Percentiles rank a stretch among this genome's conserved stretches.
phyloP scores from a whole-genome alignment of 2,888 invertebrate genomes.

The Euclidia mi region DNA sequence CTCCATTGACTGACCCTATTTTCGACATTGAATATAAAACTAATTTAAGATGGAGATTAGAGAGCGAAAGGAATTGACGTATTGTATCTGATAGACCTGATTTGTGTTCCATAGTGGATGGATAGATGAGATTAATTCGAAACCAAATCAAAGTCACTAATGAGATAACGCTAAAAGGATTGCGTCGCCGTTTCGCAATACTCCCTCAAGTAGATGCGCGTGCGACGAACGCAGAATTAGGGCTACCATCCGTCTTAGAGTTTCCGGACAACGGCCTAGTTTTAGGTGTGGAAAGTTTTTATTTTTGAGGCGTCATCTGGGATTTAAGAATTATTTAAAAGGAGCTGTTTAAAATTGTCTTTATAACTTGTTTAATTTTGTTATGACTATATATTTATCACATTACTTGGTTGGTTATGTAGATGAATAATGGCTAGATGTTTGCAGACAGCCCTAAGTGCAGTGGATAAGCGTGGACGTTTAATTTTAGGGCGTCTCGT shows the following conservation, averaged over 20 bases:
- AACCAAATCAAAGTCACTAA: constrained; percentile 20
- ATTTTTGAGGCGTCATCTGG: not conserved
- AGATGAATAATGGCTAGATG: constrained; percentile 14
- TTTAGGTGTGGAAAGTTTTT: constrained; percentile 2
- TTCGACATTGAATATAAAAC: constrained; percentile 4
- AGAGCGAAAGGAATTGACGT: constrained; percentile 7
- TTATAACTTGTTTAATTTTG: too few species aligned
- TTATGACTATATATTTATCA: too few species aligned
- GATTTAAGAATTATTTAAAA: not conserved
- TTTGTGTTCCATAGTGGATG: constrained; percentile 7
- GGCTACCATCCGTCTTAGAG: constrained; percentile 29
- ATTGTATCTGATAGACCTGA: constrained; percentile 12
- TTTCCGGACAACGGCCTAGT: constrained; percentile 16
- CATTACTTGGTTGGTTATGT: too few species aligned
- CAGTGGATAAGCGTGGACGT: constrained; percentile 36
- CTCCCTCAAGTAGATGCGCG: constrained; percentile 34
- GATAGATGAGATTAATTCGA: constrained; percentile 12
- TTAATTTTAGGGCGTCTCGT: constrained; percentile 76
- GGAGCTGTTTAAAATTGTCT: not conserved
- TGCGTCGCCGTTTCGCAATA: constrained; percentile 32
- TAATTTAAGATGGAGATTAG: constrained; percentile 14
- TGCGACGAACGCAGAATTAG: constrained; percentile 43
- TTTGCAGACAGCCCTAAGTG: constrained; percentile 13
- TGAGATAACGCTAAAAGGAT: constrained; percentile 40
- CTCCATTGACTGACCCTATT: not conserved